phyloP scores from a whole-genome alignment of 2,888 invertebrate genomes.

The Sycophila texana region DNA sequence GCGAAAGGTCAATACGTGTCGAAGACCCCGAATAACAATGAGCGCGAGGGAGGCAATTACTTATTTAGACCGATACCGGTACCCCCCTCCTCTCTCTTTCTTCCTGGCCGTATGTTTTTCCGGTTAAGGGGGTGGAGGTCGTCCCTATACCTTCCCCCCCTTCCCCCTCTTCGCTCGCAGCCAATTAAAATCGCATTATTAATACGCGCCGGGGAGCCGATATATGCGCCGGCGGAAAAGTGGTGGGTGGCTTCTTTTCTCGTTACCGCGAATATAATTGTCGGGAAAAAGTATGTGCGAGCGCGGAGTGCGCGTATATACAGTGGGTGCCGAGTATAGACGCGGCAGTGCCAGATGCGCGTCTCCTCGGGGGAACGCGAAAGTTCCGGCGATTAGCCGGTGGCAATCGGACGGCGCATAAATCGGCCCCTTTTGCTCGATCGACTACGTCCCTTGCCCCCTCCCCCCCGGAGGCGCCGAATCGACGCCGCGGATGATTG shows the following conservation, averaged over 20 bases:
- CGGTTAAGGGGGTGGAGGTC: constrained; percentile 12
- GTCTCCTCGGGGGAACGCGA: not conserved
- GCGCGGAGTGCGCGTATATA: not conserved
- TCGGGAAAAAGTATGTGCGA: not conserved
- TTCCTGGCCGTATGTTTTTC: constrained; percentile 38
- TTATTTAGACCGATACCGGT: constrained; percentile 50
- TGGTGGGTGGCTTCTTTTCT: constrained; percentile 28
- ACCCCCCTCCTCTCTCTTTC: constrained; percentile 39
- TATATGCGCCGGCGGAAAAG: constrained; percentile 15
- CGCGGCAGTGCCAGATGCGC: not conserved
- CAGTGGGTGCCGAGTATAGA: constrained; percentile 21
- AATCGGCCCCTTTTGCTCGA: constrained; percentile 23
- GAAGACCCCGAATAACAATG: constrained; percentile 57
- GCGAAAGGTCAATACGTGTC: constrained; percentile 57
- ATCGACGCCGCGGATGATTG: constrained; percentile 43
- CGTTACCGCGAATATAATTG: constrained; percentile 9
- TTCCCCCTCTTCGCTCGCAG: not conserved
- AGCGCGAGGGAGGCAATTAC: constrained; percentile 50
- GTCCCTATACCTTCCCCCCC: too few species aligned
- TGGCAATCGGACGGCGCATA: not conserved
- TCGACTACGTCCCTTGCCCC: too few species aligned
- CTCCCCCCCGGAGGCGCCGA: not conserved
- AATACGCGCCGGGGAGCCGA: constrained; percentile 35
- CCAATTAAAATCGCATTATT: constrained; percentile 56
- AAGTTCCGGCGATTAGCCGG: too few species aligned